Base-by-base conservation (phyloP, 1,140 invertebrate genomes). In the Drosophila punjabiensis region DNA sequence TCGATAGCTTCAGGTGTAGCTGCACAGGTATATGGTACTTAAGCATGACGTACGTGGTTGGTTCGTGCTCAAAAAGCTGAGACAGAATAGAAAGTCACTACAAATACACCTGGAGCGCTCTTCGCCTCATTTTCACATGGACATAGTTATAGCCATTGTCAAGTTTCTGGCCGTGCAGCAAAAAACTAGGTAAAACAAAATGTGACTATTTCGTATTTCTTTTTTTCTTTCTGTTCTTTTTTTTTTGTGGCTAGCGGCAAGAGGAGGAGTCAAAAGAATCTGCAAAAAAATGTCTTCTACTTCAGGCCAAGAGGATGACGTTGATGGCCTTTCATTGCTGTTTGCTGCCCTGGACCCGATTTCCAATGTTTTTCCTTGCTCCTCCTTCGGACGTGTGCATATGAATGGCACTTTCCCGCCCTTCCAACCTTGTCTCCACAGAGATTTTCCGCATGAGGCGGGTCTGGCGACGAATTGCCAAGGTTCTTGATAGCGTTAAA, bases 11-110 rank as follows among this genome's bases (percentile, higher is more conserved):
- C 62, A 53, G 58, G 65, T 73, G 58, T 69, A 70, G 53, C 33
- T 41, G 56, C 56, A n/a, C 33, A 45, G 56, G 62, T 64, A 62
- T 33, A 65, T 84, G 70, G 35, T 79, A 71, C 81, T 84, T 80
- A 76, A 73, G 76, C 59, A 84, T 76, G 81, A 83, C 70, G 64
- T 84, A 84, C 76, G 70, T 69, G 65, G 68, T 48, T 79, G 43
- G 55, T 74, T 74, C 81, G 81, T 83, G 81, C 81, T 83, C 76
- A 83, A 83, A 82, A 76, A 48, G 56, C 59, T 47, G 39, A 68
- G 63, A 61, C 63, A 41, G 70, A 75, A 76, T 76, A 58, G 69
- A 73, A 79, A 67, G 77, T 79, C 81, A 83, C 68, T 78, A 67
- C 62, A 76, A 50, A 68, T 75, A 69, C 60, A 83, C 76, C 79